A percentile compares a stretch with the other conserved stretches of the same genome.
Evolutionary conservation across 2,113 vertebrate species (phyloP).

Genomic region (Crocuta crocuta): DNA sequence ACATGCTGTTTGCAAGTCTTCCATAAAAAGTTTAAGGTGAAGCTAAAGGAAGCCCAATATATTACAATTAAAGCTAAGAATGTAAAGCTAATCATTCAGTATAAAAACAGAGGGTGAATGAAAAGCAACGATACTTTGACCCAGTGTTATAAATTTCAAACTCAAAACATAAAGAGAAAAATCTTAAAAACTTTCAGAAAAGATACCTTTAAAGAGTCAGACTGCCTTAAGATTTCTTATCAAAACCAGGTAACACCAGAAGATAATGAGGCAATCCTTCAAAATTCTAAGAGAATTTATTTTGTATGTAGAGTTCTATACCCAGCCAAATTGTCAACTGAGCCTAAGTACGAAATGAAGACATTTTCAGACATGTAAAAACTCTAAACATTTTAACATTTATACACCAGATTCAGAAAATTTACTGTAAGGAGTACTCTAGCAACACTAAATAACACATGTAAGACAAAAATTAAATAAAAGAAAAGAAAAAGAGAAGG

Average conservation of each 20-base stretch:
- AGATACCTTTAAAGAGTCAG: not conserved
- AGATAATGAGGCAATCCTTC: not conserved
- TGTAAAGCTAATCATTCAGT: not conserved
- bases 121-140: not conserved
- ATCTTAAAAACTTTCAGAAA: not conserved
- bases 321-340: not conserved
- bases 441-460: not conserved
- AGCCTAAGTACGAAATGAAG: not conserved
- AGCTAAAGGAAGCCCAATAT: not conserved
- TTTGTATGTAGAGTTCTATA: not conserved
- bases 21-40: not conserved
- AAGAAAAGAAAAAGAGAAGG: conserved; percentile 9
- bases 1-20: not conserved
- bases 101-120: not conserved
- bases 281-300: conserved; percentile 15
- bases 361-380: not conserved
- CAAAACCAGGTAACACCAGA: not conserved
- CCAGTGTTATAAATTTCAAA: not conserved
- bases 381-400: not conserved
- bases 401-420: not conserved
- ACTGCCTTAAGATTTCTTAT: not conserved
- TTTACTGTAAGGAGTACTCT: not conserved
- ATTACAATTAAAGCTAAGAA: not conserved
- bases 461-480: not conserved
- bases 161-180: conserved; percentile 26